Evolutionary conservation across 1,140 invertebrate species (phyloP).

Genomic region (Paralvinella palmiformis): DNA sequence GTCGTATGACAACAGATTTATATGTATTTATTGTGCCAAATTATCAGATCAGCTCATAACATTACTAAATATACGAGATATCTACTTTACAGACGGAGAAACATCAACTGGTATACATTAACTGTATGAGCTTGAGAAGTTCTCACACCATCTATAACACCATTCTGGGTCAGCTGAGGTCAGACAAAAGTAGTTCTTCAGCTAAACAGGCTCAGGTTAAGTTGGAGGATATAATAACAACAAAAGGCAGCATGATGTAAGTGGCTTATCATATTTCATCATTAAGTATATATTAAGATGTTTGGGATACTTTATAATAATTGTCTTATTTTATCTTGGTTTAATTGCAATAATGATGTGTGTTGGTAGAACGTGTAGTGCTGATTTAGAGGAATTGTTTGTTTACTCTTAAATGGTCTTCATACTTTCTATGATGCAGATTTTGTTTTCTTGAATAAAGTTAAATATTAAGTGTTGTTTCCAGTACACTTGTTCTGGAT

Average conservation of each 20-base stretch:
- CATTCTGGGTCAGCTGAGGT: conserved; percentile 37
- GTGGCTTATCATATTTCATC: no score
- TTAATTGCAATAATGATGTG: no score
- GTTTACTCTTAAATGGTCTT: no score
- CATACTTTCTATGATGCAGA: no score
- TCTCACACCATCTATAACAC: conserved; percentile 61
- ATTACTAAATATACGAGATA: no score
- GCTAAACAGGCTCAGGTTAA: conserved; percentile 58
- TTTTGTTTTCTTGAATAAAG: neutral
- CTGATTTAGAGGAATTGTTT: no score
- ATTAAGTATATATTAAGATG: no score
- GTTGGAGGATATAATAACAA: conserved; percentile 56
- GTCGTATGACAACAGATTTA: neutral
- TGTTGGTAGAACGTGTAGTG: no score
- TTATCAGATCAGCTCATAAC: no score
- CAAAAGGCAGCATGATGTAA: conserved; percentile 13
- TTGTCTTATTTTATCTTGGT: no score
- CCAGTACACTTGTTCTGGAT: conserved; percentile 74
- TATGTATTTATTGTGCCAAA: neutral
- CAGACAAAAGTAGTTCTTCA: conserved; percentile 13
- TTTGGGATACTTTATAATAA: no score
- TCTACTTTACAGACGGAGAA: neutral
- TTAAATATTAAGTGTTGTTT: no score
- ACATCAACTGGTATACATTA: conserved; percentile 64
- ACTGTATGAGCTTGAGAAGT: conserved; percentile 74